Conservation (phyloP, 2,888 invertebrate genomes). For the Agrilus cyanescens region DNA sequence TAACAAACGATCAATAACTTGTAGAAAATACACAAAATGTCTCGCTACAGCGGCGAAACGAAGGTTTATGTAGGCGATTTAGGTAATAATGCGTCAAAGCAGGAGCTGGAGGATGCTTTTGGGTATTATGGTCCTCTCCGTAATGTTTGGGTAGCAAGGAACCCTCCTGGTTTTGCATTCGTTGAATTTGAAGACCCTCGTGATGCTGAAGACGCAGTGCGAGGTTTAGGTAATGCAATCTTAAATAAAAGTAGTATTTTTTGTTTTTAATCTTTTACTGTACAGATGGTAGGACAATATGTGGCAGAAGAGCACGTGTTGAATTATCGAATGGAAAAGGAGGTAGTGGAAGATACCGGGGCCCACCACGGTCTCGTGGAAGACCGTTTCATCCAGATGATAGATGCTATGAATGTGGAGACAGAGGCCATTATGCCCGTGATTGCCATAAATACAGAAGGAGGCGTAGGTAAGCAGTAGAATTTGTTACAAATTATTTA, state of each 20-base stretch:
- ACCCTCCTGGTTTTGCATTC: constrained; percentile 91
- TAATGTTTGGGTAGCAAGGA: constrained; percentile 96
- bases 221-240: constrained; percentile 30
- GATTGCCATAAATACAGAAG: constrained; percentile 67
- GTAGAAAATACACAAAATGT: constrained; percentile 42
- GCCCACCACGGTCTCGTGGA: constrained; percentile 50
- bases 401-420: constrained; percentile 90
- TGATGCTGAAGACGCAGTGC: constrained; percentile 86
- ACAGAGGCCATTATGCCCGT: constrained; percentile 85
- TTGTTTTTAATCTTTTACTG: neutral
- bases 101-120: constrained; percentile 88
- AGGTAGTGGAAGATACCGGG: constrained; percentile 35
- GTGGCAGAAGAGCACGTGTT: constrained; percentile 81
- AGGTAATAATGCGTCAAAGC: constrained; percentile 82
- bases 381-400: constrained; percentile 80
- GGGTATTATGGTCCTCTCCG: constrained; percentile 82
- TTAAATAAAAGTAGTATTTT: neutral
- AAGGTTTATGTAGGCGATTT: constrained; percentile 95
- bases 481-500: constrained; percentile 12
- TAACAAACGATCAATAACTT: constrained; percentile 9
- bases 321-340: constrained; percentile 85
- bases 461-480: constrained; percentile 49
- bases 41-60: constrained; percentile 72
- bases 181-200: constrained; percentile 87
- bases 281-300: constrained; percentile 66